Evolutionary conservation across 2,113 vertebrate species (phyloP), one percentile per base, ranked within the genome.

Genomic region (Struthio camelus): DNA sequence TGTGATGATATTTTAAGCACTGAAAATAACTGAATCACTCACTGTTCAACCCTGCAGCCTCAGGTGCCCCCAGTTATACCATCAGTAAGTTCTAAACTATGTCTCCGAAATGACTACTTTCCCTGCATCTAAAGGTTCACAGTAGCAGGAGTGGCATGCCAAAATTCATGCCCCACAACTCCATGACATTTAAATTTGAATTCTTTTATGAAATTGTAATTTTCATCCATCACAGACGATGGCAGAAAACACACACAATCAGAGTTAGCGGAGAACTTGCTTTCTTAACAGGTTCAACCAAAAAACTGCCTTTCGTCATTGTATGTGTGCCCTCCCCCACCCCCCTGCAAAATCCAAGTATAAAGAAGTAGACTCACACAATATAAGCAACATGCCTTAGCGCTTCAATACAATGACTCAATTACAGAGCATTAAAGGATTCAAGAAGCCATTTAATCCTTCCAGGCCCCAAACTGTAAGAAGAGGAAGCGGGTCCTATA

Each of bases 201-300:
- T 30, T 62, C 32, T 51, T 72, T 14, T 56, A 70, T 22, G 82
- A 53, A 89, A 73, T 0, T 4, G 27, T 30, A 6, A 56, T 66
- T 56, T 81, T 24, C 46, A 44, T 4, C 7, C 13, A n/a, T 40
- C n/a, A 24, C 50, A 58, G 89, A 50, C 0, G 14, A 38, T 38
- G n/a, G 73, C 50, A 38, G 72, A 64, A 78, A 76, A 30, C 44
- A 25, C 10, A 11, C 28, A 11, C 50, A 50, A 75, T 2, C 51
- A 46, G 42, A 1, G 9, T 8, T 25, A 3, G 0, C 11, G 7
- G 12, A 9, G 5, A 82, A 65, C 46, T 38, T 1, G 0, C 6
- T 1, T 32, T 23, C 38, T 1, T 7, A 58, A 34, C 18, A n/a
- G 16, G 7, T 48, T 78, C 72, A 65, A 25, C 28, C 59, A 48